Percentiles rank a stretch among this genome's conserved stretches.
These are phyloP conservation scores for Zaprionus lineosus DNA, from an alignment of 2,888 invertebrate genomes.

Conservation along the genomic window DNA sequence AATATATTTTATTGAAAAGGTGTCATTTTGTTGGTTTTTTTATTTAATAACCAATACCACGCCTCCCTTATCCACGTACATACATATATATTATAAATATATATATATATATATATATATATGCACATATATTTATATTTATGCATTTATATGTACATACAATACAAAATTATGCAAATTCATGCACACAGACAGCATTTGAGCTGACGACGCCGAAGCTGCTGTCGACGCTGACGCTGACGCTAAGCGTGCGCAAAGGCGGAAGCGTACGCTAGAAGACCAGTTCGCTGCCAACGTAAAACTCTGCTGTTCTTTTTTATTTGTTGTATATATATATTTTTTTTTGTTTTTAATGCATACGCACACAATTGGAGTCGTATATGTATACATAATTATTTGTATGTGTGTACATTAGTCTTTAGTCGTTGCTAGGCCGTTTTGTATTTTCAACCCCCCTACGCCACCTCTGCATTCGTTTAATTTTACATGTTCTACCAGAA, in stretches of 20 bases:
- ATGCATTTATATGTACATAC: neutral
- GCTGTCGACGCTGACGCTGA: slow-evolving; percentile 32
- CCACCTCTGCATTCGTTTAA: slow-evolving; percentile 18
- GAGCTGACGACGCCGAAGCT: slow-evolving; percentile 29
- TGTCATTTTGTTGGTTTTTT: slow-evolving; percentile 42
- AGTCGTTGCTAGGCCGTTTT: slow-evolving; percentile 39
- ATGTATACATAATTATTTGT: neutral
- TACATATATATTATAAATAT: neutral
- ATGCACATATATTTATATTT: neutral
- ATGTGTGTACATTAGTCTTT: slow-evolving; percentile 19
- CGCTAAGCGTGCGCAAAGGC: slow-evolving; percentile 52
- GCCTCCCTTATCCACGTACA: slow-evolving; percentile 28
- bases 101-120: slow-evolving; percentile 2
- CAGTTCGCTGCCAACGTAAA: slow-evolving; percentile 38
- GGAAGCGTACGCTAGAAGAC: slow-evolving; percentile 51
- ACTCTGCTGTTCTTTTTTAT: slow-evolving; percentile 41
- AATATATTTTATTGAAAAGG: slow-evolving; percentile 36
- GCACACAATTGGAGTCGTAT: neutral
- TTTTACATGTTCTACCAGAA: slow-evolving; percentile 41
- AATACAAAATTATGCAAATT: slow-evolving; percentile 69
- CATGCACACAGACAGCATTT: slow-evolving; percentile 48
- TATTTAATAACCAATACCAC: slow-evolving; percentile 38
- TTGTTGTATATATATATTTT: slow-evolving; percentile 34
- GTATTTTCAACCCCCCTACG: slow-evolving; percentile 20
- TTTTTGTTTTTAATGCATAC: slow-evolving; percentile 17